These are phyloP conservation scores for Eulimnadia texana DNA, from an alignment of 1,140 invertebrate genomes.

Conservation along the genomic window DNA sequence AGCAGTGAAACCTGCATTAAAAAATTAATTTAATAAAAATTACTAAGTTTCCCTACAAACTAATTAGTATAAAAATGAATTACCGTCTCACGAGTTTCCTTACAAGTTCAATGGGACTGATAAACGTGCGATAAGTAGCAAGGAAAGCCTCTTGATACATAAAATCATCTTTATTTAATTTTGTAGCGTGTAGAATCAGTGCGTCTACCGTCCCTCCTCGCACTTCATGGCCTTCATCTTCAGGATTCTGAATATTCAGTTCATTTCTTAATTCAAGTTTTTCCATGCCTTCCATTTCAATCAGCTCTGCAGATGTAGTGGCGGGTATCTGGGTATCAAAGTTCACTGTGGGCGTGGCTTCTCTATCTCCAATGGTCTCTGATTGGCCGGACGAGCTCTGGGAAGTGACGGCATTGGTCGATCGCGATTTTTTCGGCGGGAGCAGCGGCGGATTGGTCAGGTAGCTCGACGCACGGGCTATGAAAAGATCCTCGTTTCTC, in stretches of 20 bases:
- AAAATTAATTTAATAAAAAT: constrained; percentile 15
- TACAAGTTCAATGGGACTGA: constrained; percentile 72
- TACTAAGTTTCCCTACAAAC: background rate
- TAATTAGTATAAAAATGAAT: background rate
- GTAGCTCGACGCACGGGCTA: background rate
- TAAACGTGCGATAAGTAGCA: constrained; percentile 89
- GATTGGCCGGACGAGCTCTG: constrained; percentile 22
- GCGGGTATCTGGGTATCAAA: constrained; percentile 16
- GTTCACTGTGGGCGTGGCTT: background rate
- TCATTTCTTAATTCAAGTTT: constrained; percentile 64
- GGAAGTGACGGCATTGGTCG: constrained; percentile 23
- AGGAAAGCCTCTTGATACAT: constrained; percentile 93
- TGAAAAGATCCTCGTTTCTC: background rate
- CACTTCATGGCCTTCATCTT: constrained; percentile 74
- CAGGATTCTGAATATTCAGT: constrained; percentile 56
- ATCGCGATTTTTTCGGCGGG: constrained; percentile 52
- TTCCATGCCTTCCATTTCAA: constrained; percentile 42
- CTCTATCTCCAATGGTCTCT: too few relatives aligned
- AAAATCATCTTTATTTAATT: constrained; percentile 80
- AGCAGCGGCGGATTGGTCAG: constrained; percentile 29
- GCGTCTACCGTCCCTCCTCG: constrained; percentile 80
- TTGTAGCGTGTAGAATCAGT: constrained; percentile 81
- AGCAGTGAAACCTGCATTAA: constrained; percentile 4
- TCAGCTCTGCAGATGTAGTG: too few relatives aligned
- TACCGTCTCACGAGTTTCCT: constrained; percentile 74